Evolutionary conservation across 2,888 invertebrate genomes (phyloP), one percentile per base, ranked within the genome.

Genomic region (Eupithecia centaureata): DNA sequence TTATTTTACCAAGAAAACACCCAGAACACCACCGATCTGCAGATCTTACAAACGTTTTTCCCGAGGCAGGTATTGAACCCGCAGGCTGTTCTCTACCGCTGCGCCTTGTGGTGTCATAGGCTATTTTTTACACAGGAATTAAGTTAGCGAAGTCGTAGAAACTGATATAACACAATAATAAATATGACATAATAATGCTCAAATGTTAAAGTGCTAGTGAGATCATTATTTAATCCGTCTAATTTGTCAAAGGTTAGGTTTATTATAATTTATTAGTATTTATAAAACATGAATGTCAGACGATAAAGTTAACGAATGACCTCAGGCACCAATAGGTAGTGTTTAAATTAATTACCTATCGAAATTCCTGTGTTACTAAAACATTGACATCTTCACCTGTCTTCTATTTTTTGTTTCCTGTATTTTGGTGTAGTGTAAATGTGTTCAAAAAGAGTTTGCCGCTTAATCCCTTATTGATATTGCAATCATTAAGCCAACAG

Each of bases 201-300:
- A 51, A 25, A 54, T 42, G 42, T 8, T 56, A n/a, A 28, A 15
- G n/a, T 28, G 27, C 7, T n/a, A 30, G 54, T 56, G 30, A 56
- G 64, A 65, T 65, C 61, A 67, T 61, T 63, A 61, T 18, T 30
- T 18, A 28, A 28, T 56, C 38, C 27, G 57, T 35, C 27, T 42
- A 18, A 56, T 56, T 56, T 56, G 54, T 56, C 54, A 56, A 56
- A 56, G 28, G 28, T 56, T 52, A 28, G 27, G 30, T 56, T 56
- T 18, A 30, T n/a, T 52, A 12, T 52, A 28, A 56, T 56, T 56
- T 56, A 56, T 56, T n/a, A 56, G n/a, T 30, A 28, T 28, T 56
- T 3, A 56, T 56, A 28, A 28, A 28, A 56, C 27, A 13, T 56
- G 54, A n/a, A 28, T 10, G 27, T 56, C 30, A 56, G 54, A 56